Evolutionary conservation across 2,113 vertebrate genomes (phyloP).

Genomic region (Sceloporus undulatus): DNA sequence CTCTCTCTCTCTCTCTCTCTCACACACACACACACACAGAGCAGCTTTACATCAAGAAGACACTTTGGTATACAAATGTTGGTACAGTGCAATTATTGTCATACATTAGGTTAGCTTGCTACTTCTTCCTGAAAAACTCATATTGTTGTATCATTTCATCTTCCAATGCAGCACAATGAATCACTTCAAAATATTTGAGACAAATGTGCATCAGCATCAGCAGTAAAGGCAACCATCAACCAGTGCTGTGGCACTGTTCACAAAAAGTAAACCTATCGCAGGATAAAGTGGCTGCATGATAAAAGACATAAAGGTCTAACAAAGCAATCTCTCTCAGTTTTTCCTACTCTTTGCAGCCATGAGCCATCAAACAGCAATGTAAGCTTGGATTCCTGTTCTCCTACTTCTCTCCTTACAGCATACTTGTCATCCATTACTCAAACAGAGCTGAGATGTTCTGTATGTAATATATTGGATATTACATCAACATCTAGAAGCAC

Average conservation of each 20-base stretch:
- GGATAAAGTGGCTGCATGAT: background rate
- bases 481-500: conserved; percentile 21
- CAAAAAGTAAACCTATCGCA: background rate
- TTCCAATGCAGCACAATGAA: background rate
- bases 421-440: conserved; percentile 1
- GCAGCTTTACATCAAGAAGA: background rate
- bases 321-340: background rate
- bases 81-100: background rate
- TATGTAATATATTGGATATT: background rate
- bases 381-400: conserved; percentile 2
- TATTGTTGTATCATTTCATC: background rate
- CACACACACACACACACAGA: background rate
- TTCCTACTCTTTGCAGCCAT: background rate
- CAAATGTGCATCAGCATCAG: background rate
- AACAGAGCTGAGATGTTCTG: background rate
- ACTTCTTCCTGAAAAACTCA: background rate
- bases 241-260: background rate
- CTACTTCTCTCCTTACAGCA: background rate
- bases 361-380: background rate
- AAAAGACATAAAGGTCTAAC: background rate
- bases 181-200: background rate
- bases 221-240: background rate
- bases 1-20: too few species aligned
- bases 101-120: background rate
- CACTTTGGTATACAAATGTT: background rate